These are phyloP conservation scores for Lissocephala sabroskyi DNA, from an alignment of 2,888 invertebrate species.

Conservation along the genomic window DNA sequence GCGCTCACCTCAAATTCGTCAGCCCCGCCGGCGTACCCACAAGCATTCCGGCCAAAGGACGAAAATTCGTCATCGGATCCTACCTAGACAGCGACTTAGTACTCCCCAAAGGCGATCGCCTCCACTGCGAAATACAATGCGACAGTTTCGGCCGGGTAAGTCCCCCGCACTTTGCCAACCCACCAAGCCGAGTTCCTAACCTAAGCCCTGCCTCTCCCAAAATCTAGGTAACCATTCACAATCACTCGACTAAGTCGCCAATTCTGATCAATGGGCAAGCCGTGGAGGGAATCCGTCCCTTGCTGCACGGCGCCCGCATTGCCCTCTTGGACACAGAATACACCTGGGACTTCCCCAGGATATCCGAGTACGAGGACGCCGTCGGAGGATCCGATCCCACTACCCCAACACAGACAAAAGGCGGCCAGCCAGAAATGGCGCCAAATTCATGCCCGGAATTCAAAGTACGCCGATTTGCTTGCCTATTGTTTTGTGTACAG, in stretches of 20 bases:
- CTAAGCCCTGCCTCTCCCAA: too few relatives aligned
- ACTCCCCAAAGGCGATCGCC: constrained; percentile 52
- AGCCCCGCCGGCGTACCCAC: constrained; percentile 31
- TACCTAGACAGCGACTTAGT: constrained; percentile 62
- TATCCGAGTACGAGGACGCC: constrained; percentile 1
- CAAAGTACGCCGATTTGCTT: too few relatives aligned
- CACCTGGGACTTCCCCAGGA: constrained; percentile 57
- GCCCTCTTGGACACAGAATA: constrained; percentile 62
- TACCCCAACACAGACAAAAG: too few relatives aligned
- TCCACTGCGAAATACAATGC: constrained; percentile 68
- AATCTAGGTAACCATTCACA: constrained; percentile 66
- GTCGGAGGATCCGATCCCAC: too few relatives aligned
- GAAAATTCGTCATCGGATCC: constrained; percentile 66
- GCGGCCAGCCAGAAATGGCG: constrained; percentile 47
- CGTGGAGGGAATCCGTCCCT: constrained; percentile 51
- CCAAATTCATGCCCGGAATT: constrained; percentile 64
- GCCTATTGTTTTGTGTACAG: too few relatives aligned
- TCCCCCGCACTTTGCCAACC: too few relatives aligned
- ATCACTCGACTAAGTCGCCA: constrained; percentile 52
- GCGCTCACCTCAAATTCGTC: constrained; percentile 61
- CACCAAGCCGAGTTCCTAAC: too few relatives aligned
- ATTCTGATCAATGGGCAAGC: constrained; percentile 56
- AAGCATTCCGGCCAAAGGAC: constrained; percentile 54
- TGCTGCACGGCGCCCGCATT: constrained; percentile 59
- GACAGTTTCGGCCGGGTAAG: constrained; percentile 71